Evolutionary conservation across 1,140 invertebrate species (phyloP), one percentile per base, ranked within the genome.

Genomic region (Eumeta japonica): DNA sequence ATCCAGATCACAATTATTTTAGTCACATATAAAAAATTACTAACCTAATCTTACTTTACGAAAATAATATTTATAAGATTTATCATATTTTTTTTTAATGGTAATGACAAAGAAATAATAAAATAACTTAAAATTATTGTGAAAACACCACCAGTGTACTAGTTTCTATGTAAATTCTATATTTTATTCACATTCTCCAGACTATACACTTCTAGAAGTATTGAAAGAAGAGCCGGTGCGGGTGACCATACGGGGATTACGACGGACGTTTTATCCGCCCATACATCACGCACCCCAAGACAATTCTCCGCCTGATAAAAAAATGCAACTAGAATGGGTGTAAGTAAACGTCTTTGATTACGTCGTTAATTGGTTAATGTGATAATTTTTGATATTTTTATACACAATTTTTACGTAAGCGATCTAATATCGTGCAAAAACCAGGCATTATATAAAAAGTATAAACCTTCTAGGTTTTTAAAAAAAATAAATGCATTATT

Each of bases 321-420:
- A 89, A 59, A 75, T 95, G 27, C 83, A 89, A 47, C 77, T 97
- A 0, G 89, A 94, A 55, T 96, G 93, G 93, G 92, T 96, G 84
- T 92, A 89, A 71, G 77, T 63, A 15, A 3, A 31, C 5, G 9
- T 31, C 12, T 31, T 9, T 24, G 20, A 24, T 24, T 24, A 24
- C n/a, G 20, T 24, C n/a, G 20, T n/a, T n/a, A n/a, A 24, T 24
- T 24, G 7, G n/a, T 7, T 24, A 24, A 7, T 24, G n/a, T 24
- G 7, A 24, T 24, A 24, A 24, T 7, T n/a, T 24, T 7, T 24
- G 20, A 7, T 7, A 24, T 7, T 24, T 7, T 24, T 7, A 24
- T 24, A 24, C n/a, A 24, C n/a, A 7, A 24, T n/a, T 7, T 7
- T 24, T 24, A 7, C 7, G 7, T 24, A 24, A 7, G 7, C 7